Percentiles rank a stretch among this genome's conserved stretches.
These are phyloP conservation scores for Heliconius sara DNA, from an alignment of 2,888 invertebrate species.

Conservation along the genomic window DNA sequence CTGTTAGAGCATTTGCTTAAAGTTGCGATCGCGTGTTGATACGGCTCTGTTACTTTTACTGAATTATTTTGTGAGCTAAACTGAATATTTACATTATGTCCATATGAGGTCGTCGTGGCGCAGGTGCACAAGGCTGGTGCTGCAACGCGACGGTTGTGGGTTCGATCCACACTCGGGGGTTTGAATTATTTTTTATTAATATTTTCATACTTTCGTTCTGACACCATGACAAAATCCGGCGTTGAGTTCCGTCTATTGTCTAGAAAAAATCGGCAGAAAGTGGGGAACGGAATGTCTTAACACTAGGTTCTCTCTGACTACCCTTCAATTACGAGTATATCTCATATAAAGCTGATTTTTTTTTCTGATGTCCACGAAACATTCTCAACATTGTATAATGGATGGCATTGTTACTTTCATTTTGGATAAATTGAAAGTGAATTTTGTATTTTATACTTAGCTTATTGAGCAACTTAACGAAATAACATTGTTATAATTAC, in stretches of 20 bases:
- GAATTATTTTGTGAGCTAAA: conserved; percentile 33
- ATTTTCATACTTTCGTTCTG: no score
- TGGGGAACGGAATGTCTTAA: no score
- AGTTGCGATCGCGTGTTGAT: conserved; percentile 45
- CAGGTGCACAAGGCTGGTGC: no score
- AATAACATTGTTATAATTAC: background rate
- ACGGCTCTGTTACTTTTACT: conserved; percentile 25
- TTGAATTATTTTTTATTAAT: no score
- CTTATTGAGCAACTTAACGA: background rate
- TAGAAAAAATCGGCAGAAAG: no score
- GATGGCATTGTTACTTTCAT: background rate
- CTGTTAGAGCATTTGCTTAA: conserved; percentile 46
- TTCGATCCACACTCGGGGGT: no score
- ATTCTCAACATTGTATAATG: background rate
- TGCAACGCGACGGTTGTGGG: no score
- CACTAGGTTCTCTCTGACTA: no score
- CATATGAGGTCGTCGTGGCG: background rate
- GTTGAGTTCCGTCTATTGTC: no score
- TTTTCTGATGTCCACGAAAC: conserved; percentile 2
- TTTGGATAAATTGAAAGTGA: conserved; percentile 7
- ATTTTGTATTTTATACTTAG: conserved; percentile 2
- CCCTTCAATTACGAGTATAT: no score
- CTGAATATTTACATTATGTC: conserved; percentile 24
- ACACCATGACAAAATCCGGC: no score
- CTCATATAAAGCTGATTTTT: no score